Base-by-base conservation (phyloP, 2,888 invertebrate species). In the Hyposoter didymator region DNA sequence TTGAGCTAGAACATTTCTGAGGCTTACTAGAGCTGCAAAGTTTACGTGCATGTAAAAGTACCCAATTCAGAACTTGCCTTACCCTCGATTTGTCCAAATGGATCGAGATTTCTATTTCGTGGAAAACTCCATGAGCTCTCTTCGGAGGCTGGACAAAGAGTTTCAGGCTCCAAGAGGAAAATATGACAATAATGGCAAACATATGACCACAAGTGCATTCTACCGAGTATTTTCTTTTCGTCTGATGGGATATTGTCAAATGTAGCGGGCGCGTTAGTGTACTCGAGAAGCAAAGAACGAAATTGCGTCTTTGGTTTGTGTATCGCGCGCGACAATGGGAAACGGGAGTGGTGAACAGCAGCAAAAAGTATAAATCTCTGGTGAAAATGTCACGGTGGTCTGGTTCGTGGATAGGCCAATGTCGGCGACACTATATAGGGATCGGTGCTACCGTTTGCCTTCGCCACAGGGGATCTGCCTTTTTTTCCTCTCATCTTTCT, bases 311-410 rank as follows among this genome's bases (percentile, higher is more conserved):
- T 28, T 78, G 69, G 55, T 39, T 70, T 32, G 78, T 59, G 22
- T 59, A 43, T 45, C n/a, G 67, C 32, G 4, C 7, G 39, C 32
- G 72, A 84, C 82, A 86, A 85, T 74, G 73, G 83, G 70, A 74
- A 85, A 64, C 64, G 67, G 45, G 74, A 85, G 69, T 70, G 73
- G 22, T 22, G 59, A 82, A 81, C 81, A 47, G 73, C 84, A 80
- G 81, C 76, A 59, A 86, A 90, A 90, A 84, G 90, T 89, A 91
- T 91, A 91, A 91, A 92, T 93, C 91, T 91, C 87, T 84, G 79
- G 80, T 82, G 86, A 84, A 90, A 90, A 89, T 91, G 91, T 91
- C 92, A 93, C 89, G 92, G 92, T 93, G 92, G 93, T 92, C 92
- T 89, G 80, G 69, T 81, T 64, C 66, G 49, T 52, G 73, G 43